phyloP scores from a whole-genome alignment of 2,113 vertebrate species.

The Pseudopodoces humilis region DNA sequence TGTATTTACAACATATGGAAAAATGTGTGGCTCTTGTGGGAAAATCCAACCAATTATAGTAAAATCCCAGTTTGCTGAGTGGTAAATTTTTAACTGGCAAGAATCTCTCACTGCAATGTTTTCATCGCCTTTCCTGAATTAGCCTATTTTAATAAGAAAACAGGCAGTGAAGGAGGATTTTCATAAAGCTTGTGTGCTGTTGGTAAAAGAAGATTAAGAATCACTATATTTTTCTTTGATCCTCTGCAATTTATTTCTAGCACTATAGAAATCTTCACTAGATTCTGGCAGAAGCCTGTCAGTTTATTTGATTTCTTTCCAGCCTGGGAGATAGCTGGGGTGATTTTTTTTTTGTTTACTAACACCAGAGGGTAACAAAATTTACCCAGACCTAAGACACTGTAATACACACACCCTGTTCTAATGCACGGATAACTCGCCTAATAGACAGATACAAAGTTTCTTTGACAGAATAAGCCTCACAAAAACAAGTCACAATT shows the following conservation, averaged over 20 bases:
- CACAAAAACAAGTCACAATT: neutral
- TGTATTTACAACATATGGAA: neutral
- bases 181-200: neutral
- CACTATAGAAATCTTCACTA: neutral
- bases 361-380: neutral
- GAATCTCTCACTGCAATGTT: neutral
- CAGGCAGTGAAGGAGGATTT: neutral
- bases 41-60: neutral
- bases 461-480: neutral
- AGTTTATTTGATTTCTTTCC: neutral
- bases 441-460: neutral
- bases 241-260: neutral
- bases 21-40: neutral
- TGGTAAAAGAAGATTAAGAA: constrained; percentile 7
- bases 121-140: neutral
- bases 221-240: neutral
- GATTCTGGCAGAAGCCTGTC: neutral
- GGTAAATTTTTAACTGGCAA: neutral
- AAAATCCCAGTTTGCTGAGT: neutral
- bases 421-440: neutral
- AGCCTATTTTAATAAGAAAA: neutral
- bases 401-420: neutral
- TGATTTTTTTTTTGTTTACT: neutral
- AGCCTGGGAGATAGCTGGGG: neutral
- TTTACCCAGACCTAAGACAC: neutral